These are phyloP conservation scores for Macrosiphum euphorbiae DNA, from an alignment of 2,888 invertebrate species.

Conservation along the genomic window DNA sequence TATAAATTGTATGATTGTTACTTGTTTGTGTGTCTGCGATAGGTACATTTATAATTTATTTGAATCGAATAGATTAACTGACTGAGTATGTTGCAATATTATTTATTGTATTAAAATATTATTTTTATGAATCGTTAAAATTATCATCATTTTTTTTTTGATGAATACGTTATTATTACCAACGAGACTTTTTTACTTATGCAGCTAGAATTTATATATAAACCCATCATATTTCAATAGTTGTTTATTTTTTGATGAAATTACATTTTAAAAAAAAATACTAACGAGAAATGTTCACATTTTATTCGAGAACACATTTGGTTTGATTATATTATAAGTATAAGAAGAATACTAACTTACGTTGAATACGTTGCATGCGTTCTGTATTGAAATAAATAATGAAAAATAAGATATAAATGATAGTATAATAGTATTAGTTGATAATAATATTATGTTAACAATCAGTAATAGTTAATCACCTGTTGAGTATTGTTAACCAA, in stretches of 20 bases:
- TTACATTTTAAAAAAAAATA: too few relatives aligned
- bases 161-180: not conserved
- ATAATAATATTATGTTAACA: not conserved
- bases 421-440: not conserved
- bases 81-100: not conserved
- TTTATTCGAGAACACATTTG: not conserved
- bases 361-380: too few relatives aligned
- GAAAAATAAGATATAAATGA: not conserved
- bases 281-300: too few relatives aligned
- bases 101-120: not conserved
- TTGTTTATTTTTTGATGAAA: too few relatives aligned
- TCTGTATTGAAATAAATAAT: not conserved
- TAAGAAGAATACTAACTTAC: not conserved
- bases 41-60: not conserved
- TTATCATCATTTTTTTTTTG: not conserved
- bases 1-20: not conserved
- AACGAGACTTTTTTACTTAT: too few relatives aligned
- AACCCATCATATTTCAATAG: too few relatives aligned
- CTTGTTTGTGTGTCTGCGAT: not conserved
- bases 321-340: not conserved
- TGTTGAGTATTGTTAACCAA: not conserved
- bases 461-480: not conserved
- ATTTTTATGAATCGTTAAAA: not conserved
- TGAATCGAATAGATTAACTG: not conserved
- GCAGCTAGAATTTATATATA: too few relatives aligned